A percentile compares a stretch with the other conserved stretches of the same genome.
These are phyloP conservation scores for Gavia stellata DNA, from an alignment of 2,113 vertebrate species.

Conservation along the genomic window DNA sequence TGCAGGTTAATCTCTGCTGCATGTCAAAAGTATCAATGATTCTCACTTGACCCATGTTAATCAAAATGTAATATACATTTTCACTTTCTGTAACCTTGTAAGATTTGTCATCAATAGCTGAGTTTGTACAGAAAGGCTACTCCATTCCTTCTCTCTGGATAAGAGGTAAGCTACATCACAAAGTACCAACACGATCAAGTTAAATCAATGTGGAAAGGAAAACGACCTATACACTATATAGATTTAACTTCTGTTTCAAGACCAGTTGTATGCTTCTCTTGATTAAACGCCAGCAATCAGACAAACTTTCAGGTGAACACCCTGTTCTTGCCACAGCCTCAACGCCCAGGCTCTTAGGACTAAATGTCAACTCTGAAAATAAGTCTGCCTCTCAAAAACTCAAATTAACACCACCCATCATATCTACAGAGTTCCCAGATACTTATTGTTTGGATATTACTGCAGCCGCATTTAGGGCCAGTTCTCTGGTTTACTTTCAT, in stretches of 20 bases:
- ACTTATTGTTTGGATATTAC: neutral
- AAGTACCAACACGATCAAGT: neutral
- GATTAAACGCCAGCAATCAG: slow-evolving; percentile 14
- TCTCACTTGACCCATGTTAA: slow-evolving; percentile 26
- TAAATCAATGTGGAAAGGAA: neutral
- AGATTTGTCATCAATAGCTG: neutral
- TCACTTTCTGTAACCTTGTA: slow-evolving; percentile 3
- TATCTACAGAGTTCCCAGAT: neutral
- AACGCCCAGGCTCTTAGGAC: neutral
- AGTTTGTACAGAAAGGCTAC: neutral
- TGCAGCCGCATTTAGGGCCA: neutral
- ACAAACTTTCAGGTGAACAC: neutral
- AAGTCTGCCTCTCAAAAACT: neutral
- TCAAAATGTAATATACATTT: slow-evolving; percentile 6
- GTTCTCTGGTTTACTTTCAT: neutral
- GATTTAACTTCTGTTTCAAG: slow-evolving; percentile 24
- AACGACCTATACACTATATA: neutral
- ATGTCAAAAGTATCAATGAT: slow-evolving; percentile 10
- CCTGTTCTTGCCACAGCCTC: neutral
- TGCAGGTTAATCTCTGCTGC: neutral
- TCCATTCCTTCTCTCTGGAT: neutral
- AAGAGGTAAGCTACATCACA: neutral
- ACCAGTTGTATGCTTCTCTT: neutral
- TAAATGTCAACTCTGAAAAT: neutral
- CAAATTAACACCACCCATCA: neutral